A percentile compares a stretch with the other conserved stretches of the same genome.
Conservation (phyloP, 2,888 invertebrate species). For the Tridacna gigas region DNA sequence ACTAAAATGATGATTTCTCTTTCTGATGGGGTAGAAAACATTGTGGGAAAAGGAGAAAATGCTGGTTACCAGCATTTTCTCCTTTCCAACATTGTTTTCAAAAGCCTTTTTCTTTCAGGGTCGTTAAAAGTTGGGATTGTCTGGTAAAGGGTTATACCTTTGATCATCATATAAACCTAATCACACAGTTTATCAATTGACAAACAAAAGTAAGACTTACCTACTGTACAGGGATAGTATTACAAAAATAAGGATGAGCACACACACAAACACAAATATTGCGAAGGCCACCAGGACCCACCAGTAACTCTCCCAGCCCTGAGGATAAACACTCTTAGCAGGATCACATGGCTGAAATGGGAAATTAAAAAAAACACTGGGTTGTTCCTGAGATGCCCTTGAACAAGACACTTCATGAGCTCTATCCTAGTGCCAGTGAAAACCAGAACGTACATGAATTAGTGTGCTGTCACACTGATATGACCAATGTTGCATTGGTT, state of each 20-base stretch:
- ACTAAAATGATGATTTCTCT: no score
- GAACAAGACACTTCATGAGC: no score
- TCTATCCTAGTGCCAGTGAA: no score
- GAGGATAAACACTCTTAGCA: slow-evolving; percentile 58
- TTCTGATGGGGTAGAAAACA: no score
- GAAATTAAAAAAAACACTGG: not conserved
- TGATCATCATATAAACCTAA: no score
- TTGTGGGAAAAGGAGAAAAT: no score
- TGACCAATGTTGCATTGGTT: no score
- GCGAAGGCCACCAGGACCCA: slow-evolving; percentile 80
- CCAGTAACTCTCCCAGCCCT: slow-evolving; percentile 77
- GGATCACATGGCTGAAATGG: slow-evolving; percentile 75
- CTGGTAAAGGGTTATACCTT: not conserved
- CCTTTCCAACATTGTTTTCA: not conserved
- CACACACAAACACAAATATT: slow-evolving; percentile 77
- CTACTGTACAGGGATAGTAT: slow-evolving; percentile 19
- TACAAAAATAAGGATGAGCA: slow-evolving; percentile 71
- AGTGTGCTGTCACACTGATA: no score
- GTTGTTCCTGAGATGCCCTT: no score
- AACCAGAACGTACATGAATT: not conserved
- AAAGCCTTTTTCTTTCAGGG: not conserved
- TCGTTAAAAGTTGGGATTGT: not conserved
- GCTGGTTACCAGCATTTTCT: no score
- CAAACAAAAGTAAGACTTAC: not conserved
- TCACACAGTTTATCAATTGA: no score